Evolutionary conservation across 2,797 vertebrate species (phyloP), one percentile per base, ranked within the genome.

Genomic region (Gila robusta): DNA sequence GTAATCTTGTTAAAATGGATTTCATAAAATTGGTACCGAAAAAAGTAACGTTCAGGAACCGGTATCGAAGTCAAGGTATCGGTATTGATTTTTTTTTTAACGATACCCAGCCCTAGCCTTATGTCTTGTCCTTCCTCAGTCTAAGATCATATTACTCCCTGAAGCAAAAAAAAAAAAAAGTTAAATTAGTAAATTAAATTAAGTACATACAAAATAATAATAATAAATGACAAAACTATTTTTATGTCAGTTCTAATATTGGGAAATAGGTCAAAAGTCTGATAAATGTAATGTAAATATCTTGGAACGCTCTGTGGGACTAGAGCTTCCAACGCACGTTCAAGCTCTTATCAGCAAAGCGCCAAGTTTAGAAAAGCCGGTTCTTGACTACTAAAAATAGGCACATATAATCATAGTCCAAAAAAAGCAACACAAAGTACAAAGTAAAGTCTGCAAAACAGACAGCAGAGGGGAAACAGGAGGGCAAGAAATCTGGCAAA

Each of bases 331-430:
- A 83, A 56, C 0, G 2, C 79, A 80, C 19, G 35, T 78, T 86
- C 76, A 26, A 76, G 72, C 72, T 62, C 77, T 87, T 88, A 88
- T 85, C 86, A 67, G 81, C 67, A 66, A 39, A 47, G 71, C 9
- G 47, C 41, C 17, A 44, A 71, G 47, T 83, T 84, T 59, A 80
- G 41, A 87, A 87, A 74, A 88, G 72, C 72, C 77, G 79, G 79
- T 52, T 86, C 86, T 73, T 85, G 82, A 86, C 79, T 35, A 64
- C 81, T 76, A 64, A 71, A 79, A 88, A 89, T 87, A 89, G 70
- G 26, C 6, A 49, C 52, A 62, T 82, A 47, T 85, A 83, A 87
- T 85, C 86, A n/a, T 6, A 21, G 83, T n/a, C 88, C 56, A 81
- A 88, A 89, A 83, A 82, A 87, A 88, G 82, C 77, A 26, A 21